These are phyloP conservation scores for Drosophila siamana DNA, from an alignment of 2,888 invertebrate species.

Conservation along the genomic window DNA sequence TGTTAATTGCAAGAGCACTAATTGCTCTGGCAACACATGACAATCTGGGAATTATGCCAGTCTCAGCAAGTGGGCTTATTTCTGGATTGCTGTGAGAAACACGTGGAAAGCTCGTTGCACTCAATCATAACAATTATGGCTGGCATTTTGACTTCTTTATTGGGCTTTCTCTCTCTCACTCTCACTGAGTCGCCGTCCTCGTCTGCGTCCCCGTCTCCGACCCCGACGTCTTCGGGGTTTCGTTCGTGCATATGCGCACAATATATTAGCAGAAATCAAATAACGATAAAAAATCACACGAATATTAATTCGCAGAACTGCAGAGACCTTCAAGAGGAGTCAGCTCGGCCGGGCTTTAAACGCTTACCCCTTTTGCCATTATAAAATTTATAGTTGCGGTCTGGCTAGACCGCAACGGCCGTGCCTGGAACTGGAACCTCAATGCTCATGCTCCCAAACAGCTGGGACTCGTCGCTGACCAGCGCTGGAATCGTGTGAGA, in stretches of 20 bases:
- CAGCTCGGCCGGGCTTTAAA: slow-evolving; percentile 41
- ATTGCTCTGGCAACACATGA: slow-evolving; percentile 56
- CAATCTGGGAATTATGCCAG: background rate
- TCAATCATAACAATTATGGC: slow-evolving; percentile 52
- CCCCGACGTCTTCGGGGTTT: too few relatives aligned
- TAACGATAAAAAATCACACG: slow-evolving; percentile 83
- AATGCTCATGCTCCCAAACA: slow-evolving; percentile 31
- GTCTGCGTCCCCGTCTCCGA: background rate
- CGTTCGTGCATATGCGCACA: slow-evolving; percentile 3
- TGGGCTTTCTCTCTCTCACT: slow-evolving; percentile 2
- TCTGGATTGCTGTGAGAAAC: slow-evolving; percentile 1
- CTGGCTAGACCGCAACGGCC: slow-evolving; percentile 60
- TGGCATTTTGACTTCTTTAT: slow-evolving; percentile 46
- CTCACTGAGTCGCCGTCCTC: too few relatives aligned
- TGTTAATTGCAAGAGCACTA: slow-evolving; percentile 48
- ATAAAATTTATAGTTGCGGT: slow-evolving; percentile 78
- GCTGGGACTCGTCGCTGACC: slow-evolving; percentile 49
- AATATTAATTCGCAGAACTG: slow-evolving; percentile 83
- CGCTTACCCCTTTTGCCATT: slow-evolving; percentile 67
- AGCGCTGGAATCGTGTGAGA: slow-evolving; percentile 68
- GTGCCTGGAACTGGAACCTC: slow-evolving; percentile 21
- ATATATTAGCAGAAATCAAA: slow-evolving; percentile 74
- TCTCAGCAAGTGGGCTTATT: background rate
- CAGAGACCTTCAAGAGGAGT: slow-evolving; percentile 75
- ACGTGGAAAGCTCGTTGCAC: slow-evolving; percentile 21